Conservation (phyloP, 2,113 vertebrate genomes). For the Zosterops borbonicus region DNA sequence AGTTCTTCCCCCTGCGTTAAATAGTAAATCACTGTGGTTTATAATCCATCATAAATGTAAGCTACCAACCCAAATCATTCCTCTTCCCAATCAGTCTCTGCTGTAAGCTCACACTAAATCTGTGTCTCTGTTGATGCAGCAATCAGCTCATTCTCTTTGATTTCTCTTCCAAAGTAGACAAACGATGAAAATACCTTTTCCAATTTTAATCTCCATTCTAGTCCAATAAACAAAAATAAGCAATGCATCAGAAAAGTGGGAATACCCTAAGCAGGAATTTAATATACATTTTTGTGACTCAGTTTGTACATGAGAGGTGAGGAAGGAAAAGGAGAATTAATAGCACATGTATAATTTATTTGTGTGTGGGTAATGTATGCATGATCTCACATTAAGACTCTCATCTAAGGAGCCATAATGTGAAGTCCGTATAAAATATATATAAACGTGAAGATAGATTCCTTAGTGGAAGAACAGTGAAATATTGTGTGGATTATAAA, state of each 20-base stretch:
- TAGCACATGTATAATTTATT: constrained; percentile 3
- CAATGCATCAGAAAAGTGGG: background rate
- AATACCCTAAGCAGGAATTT: background rate
- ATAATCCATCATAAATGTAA: background rate
- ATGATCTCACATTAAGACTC: background rate
- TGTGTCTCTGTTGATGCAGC: background rate
- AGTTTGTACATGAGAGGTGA: background rate
- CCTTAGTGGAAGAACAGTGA: background rate
- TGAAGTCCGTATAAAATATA: constrained; percentile 17
- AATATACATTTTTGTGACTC: background rate
- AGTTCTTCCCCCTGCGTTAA: background rate
- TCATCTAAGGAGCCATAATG: background rate
- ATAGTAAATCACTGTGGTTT: constrained; percentile 5
- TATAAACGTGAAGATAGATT: background rate
- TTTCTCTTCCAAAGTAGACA: background rate
- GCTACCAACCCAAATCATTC: background rate
- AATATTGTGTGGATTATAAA: constrained; percentile 22
- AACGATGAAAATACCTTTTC: background rate
- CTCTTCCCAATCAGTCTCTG: constrained; percentile 1
- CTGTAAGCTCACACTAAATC: background rate
- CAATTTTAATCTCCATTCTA: constrained; percentile 2
- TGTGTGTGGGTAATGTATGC: background rate
- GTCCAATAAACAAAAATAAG: background rate
- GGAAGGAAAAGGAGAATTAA: background rate
- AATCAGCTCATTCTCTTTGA: constrained; percentile 30